Conservation (phyloP, 2,797 vertebrate genomes). For the Cetoscarus ocellatus region DNA sequence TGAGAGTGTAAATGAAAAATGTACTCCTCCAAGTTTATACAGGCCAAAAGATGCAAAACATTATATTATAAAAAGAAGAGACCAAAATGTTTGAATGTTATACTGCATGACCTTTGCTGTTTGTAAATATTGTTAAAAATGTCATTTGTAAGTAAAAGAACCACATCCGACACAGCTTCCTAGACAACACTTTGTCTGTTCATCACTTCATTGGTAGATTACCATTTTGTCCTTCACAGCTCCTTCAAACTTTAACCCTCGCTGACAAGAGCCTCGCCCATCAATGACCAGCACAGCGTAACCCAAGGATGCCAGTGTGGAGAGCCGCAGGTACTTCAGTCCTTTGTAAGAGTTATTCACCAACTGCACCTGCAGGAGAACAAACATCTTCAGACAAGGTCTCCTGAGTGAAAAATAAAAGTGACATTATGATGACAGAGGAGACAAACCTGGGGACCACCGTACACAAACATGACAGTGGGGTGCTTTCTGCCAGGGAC, state of each 20-base stretch:
- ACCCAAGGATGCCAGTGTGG: slow-evolving; percentile 92
- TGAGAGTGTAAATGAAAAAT: not conserved
- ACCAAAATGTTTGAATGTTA: not conserved
- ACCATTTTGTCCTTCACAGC: slow-evolving; percentile 98
- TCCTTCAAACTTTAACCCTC: slow-evolving; percentile 95
- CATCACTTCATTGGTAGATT: slow-evolving; percentile 16
- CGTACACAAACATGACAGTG: slow-evolving; percentile 94
- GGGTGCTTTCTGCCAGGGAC: slow-evolving; percentile 93
- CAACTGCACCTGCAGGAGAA: slow-evolving; percentile 89
- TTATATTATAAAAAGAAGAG: not conserved
- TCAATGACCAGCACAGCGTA: slow-evolving; percentile 96
- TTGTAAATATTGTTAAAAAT: too few relatives aligned
- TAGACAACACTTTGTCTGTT: too few relatives aligned
- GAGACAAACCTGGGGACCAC: slow-evolving; percentile 92
- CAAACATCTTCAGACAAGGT: not conserved
- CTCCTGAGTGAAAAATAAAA: too few relatives aligned
- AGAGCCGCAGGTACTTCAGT: slow-evolving; percentile 94
- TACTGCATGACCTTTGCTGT: too few relatives aligned
- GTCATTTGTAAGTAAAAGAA: too few relatives aligned
- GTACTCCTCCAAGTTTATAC: not conserved
- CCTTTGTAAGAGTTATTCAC: slow-evolving; percentile 99
- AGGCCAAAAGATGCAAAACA: not conserved
- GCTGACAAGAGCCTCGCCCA: slow-evolving; percentile 93
- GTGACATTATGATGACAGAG: not conserved
- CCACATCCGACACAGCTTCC: too few relatives aligned